Evolutionary conservation across 2,113 vertebrate species (phyloP), one percentile per base, ranked within the genome.

Genomic region (Callocephalon fimbriatum): DNA sequence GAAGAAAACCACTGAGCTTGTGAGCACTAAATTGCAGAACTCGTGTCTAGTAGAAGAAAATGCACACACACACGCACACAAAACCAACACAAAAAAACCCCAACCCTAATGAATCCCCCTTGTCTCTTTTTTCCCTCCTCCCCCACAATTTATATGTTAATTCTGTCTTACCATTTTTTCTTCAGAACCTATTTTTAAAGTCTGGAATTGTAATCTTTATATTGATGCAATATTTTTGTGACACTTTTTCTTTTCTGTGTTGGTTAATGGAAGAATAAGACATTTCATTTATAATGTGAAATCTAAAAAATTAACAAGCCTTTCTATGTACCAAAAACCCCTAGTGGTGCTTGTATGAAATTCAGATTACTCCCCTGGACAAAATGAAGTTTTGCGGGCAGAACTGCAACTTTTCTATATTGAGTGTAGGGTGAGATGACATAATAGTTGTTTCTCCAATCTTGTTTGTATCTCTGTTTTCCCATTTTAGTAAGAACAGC

Each of bases 401-500:
- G 19, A 90, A 71, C 20, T 45, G 12, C 40, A 50, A 2, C 35
- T 84, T 58, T 62, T 9, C 31, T 70, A 5, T 26, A 17, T 6
- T 35, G 8, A 47, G 3, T 53, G 8, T 76, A 38, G 21, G 26
- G n/a, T 37, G 53, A 87, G 13, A 35, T 73, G 32, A 48, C 45
- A 0, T 70, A 82, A 48, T 19, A 51, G 8, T 61, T 73, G 18
- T 79, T 95, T 83, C 56, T 87, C n/a, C 37, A 45, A 25, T 35
- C 59, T 91, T 80, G 17, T 89, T 71, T 92, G 14, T 73, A 42
- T 88, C 26, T 96, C 83, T 97, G 40, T 98, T 94, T 98, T 88
- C 56, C 59, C 15, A 31, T 98, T 98, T 95, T 92, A 99, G 99
- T 99, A 91, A 99, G 99, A 96, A 99, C 99, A 22, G 99, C 99